Percentiles rank a stretch among this genome's conserved stretches.
These are phyloP conservation scores for Gorsachius goisagi DNA, from an alignment of 2,113 vertebrate species.

Conservation along the genomic window DNA sequence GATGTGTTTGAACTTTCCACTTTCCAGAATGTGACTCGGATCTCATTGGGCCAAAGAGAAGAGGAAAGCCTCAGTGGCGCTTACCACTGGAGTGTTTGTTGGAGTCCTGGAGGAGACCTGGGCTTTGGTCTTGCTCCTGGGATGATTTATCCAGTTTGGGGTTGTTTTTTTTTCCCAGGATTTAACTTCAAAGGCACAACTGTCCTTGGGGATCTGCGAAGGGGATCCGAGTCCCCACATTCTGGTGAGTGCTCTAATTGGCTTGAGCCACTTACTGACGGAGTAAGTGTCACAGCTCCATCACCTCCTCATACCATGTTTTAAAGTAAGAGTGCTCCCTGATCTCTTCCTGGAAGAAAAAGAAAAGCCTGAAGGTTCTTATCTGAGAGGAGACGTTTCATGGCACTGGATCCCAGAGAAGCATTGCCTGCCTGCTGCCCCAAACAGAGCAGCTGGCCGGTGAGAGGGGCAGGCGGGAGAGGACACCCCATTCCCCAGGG, in stretches of 20 bases:
- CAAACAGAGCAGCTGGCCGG: not conserved
- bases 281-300: not conserved
- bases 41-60: not conserved
- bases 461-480: not conserved
- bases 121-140: not conserved
- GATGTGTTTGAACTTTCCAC: not conserved
- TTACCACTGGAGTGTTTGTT: not conserved
- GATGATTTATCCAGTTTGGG: not conserved
- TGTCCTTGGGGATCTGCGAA: not conserved
- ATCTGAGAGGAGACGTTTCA: not conserved
- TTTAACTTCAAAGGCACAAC: not conserved
- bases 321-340: not conserved
- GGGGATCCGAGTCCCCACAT: not conserved
- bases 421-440: not conserved
- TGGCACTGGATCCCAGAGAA: not conserved
- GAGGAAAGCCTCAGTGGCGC: not conserved
- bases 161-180: not conserved
- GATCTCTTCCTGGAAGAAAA: not conserved
- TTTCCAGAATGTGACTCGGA: not conserved
- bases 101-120: not conserved
- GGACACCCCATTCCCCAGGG: not conserved
- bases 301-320: not conserved
- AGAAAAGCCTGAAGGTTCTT: not conserved
- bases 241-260: not conserved
- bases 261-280: not conserved